Base-by-base conservation (phyloP, 2,113 vertebrate species). In the Halcyon senegalensis region DNA sequence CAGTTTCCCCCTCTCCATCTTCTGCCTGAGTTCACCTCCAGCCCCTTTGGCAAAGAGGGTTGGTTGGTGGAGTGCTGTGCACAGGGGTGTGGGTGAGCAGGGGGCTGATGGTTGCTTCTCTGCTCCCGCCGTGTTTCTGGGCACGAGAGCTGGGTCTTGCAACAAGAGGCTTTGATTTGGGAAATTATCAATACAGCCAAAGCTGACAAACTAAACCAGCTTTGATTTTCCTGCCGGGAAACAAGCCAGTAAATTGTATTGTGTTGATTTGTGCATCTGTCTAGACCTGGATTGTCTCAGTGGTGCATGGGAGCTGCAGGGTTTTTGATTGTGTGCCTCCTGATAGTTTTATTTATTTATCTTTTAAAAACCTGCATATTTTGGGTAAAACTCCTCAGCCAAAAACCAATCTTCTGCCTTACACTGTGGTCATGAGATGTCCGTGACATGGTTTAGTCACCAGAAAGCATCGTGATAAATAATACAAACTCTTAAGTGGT, bases 201-300 rank as follows among this genome's bases (percentile, higher is more conserved):
- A 68, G 13, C 13, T 66, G 55, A 63, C 31, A 64, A 60, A 68
- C 10, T 20, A 24, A 76, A 63, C 10, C 77, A 77, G 73, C 59
- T 92, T 84, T 68, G 58, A 60, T 85, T 85, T 78, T 64, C 64
- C 66, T 85, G 48, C 60, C 64, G 24, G 55, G 43, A 67, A 84
- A 35, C 48, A 53, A 64, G 55, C 13, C 43, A 59, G 51, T 20
- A 33, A 72, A 72, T 68, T 28, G 19, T 35, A 35, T 37, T 56
- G 19, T 59, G 39, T 41, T 56, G 39, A 28, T 31, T 56, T 48
- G 27, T 30, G 16, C 64, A 41, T 39, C 50, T 33, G 1, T 8
- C 33, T 73, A 35, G 30, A 41, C 55, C 16, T n/a, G 48, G 76
- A 59, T 2, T 3, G n/a, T 43, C 62, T 78, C 75, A 19, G 35